phyloP scores from a whole-genome alignment of 2,888 invertebrate genomes.

The Volucella inanis region DNA sequence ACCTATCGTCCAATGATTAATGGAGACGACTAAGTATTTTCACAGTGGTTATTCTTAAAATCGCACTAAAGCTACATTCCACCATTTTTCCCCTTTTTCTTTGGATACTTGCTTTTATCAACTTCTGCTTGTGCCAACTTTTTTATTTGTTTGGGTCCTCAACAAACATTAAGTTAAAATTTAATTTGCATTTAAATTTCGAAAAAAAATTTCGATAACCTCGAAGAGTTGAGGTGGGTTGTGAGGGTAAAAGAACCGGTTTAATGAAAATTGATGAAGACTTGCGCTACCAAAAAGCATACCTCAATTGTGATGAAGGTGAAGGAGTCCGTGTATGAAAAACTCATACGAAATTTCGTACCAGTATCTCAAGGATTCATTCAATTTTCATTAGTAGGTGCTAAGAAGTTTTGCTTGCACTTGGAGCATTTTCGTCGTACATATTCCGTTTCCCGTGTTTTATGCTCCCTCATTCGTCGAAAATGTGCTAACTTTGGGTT shows the following conservation, averaged over 20 bases:
- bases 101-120: constrained; percentile 11
- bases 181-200: constrained; percentile 37
- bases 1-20: constrained; percentile 46
- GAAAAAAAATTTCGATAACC: not conserved
- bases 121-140: not conserved
- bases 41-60: constrained; percentile 21
- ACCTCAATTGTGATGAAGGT: constrained; percentile 3
- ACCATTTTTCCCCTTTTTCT: not conserved
- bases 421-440: not conserved
- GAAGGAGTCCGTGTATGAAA: no score
- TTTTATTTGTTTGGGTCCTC: not conserved
- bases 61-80: constrained; percentile 23
- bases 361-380: constrained; percentile 47
- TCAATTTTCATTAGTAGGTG: constrained; percentile 46
- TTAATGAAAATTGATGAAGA: constrained; percentile 63
- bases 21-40: constrained; percentile 22
- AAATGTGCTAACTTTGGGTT: constrained; percentile 31
- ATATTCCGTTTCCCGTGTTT: not conserved
- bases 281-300: not conserved
- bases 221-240: not conserved
- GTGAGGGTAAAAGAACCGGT: constrained; percentile 30
- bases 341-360: not conserved
- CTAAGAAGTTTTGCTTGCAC: constrained; percentile 28
- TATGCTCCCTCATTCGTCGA: not conserved
- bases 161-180: constrained; percentile 14